Evolutionary conservation across 2,113 vertebrate genomes (phyloP).

Genomic region (Aldabrachelys gigantea): DNA sequence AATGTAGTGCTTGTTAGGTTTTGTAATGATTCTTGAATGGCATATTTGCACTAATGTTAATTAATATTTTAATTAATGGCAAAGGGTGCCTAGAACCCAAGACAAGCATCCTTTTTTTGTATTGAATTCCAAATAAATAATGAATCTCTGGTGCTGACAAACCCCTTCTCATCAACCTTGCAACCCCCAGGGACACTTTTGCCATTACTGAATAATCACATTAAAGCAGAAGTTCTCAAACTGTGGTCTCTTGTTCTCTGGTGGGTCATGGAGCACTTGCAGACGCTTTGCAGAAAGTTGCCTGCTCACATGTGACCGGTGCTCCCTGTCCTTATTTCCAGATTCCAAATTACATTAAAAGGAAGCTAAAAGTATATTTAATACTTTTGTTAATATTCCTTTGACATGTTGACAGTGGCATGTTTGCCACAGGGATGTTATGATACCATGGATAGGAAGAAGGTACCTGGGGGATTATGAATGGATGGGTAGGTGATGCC

Average conservation of each 20-base stretch:
- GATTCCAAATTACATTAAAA: background rate
- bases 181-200: rapidly evolving
- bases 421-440: background rate
- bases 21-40: background rate
- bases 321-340: background rate
- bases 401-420: background rate
- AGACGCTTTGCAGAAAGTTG: background rate
- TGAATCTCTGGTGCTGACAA: background rate
- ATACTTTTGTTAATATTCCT: background rate
- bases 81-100: background rate
- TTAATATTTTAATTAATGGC: background rate
- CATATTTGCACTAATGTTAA: background rate
- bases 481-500: background rate
- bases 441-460: background rate
- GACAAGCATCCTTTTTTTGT: rapidly evolving
- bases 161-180: rapidly evolving
- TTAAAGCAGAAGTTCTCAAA: background rate
- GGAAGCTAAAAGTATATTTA: background rate
- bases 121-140: rapidly evolving
- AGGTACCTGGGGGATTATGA: background rate
- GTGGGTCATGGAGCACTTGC: background rate
- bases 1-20: background rate
- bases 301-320: background rate
- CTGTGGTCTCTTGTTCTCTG: background rate
- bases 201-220: background rate